Conservation (phyloP, 2,888 invertebrate species). For the Ethmia dodecea region DNA sequence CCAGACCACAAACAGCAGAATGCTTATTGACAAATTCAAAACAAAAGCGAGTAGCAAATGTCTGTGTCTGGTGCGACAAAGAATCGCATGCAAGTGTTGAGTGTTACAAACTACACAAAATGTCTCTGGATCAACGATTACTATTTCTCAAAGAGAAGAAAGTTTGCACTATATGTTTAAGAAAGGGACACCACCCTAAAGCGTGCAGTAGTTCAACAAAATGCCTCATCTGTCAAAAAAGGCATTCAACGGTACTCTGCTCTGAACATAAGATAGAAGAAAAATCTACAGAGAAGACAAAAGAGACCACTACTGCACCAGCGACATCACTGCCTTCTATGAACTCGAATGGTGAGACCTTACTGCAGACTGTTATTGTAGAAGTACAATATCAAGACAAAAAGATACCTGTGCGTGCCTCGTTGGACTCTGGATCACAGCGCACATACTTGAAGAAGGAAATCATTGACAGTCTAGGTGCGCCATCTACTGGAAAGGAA, state of each 20-base stretch:
- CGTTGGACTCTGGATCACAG: neutral
- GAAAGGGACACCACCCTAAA: constrained; percentile 1
- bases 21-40: neutral
- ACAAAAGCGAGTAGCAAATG: neutral
- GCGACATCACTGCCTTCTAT: too few species aligned
- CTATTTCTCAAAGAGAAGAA: constrained; percentile 1
- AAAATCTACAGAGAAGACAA: neutral
- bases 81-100: constrained; percentile 1
- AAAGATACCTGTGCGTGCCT: neutral
- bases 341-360: neutral
- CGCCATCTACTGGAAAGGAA: neutral
- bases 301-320: neutral
- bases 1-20: neutral
- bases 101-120: constrained; percentile 1
- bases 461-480: neutral
- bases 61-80: constrained; percentile 1
- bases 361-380: neutral
- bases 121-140: neutral
- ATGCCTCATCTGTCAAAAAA: neutral
- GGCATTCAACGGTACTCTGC: neutral
- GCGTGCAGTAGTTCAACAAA: neutral
- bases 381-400: neutral
- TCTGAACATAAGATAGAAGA: neutral
- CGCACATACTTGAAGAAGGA: neutral
- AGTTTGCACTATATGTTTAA: constrained; percentile 4